phyloP scores from a whole-genome alignment of 1,140 invertebrate species.

The Musca domestica region DNA sequence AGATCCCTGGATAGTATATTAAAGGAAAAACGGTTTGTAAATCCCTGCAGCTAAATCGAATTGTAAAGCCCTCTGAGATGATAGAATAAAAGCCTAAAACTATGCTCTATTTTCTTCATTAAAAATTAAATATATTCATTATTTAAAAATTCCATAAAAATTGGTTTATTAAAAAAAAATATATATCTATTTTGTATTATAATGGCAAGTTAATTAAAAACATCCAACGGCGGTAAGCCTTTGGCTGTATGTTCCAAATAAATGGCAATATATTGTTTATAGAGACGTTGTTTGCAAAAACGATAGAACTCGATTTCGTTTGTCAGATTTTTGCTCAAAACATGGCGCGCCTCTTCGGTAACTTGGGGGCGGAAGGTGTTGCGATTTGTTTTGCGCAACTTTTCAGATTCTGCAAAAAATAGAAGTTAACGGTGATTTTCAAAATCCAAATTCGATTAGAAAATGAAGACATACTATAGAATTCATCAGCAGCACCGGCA shows the following conservation, averaged over 20 bases:
- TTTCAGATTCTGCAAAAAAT: constrained; percentile 62
- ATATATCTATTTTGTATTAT: too few species aligned
- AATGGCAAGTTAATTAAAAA: too few species aligned
- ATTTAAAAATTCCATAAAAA: too few species aligned
- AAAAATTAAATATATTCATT: too few species aligned
- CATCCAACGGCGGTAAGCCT: too few species aligned
- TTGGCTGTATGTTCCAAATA: not conserved
- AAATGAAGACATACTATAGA: constrained; percentile 30
- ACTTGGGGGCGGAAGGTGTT: constrained; percentile 73
- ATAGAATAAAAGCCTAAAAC: too few species aligned
- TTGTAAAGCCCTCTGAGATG: too few species aligned
- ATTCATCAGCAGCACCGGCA: constrained; percentile 62
- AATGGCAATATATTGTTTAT: constrained; percentile 74
- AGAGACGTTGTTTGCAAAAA: constrained; percentile 80
- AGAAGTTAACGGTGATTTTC: not conserved
- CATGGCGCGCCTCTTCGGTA: constrained; percentile 73
- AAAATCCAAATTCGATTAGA: not conserved
- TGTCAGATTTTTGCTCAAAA: constrained; percentile 80
- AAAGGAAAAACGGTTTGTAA: too few species aligned
- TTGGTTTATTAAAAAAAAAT: too few species aligned
- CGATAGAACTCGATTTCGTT: constrained; percentile 89
- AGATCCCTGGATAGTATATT: too few species aligned
- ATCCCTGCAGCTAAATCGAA: too few species aligned
- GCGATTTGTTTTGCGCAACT: constrained; percentile 75
- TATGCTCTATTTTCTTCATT: too few species aligned